Evolutionary conservation across 2,888 invertebrate genomes (phyloP).

Genomic region (Stegana nigrithorax): DNA sequence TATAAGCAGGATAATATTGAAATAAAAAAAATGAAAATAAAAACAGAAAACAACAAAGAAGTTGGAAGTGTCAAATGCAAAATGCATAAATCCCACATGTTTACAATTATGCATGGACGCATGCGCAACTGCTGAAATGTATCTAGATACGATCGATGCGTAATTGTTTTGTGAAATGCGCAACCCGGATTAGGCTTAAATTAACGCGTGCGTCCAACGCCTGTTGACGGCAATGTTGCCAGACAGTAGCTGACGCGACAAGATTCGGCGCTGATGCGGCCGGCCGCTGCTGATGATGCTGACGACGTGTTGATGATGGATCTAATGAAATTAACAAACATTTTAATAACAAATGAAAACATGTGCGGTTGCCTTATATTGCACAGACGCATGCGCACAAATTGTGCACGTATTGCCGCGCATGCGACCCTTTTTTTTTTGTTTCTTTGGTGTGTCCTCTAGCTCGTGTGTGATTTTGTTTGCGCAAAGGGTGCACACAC

Average conservation of each 20-base stretch:
- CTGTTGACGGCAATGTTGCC: slow-evolving; percentile 8
- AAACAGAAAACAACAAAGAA: slow-evolving; percentile 24
- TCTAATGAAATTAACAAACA: slow-evolving; percentile 64
- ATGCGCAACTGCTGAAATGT: slow-evolving; percentile 8
- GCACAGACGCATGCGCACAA: slow-evolving; percentile 37
- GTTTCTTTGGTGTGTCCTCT: too few species aligned
- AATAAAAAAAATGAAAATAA: too few species aligned
- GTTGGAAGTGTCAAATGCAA: slow-evolving; percentile 49
- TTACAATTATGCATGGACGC: slow-evolving; percentile 52
- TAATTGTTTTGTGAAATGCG: slow-evolving; percentile 12
- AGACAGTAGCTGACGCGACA: slow-evolving; percentile 12
- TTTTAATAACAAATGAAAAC: slow-evolving; percentile 67
- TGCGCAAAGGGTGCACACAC: slow-evolving; percentile 13
- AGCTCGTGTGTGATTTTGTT: too few species aligned
- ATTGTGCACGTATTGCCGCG: slow-evolving; percentile 28
- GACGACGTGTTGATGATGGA: slow-evolving; percentile 40
- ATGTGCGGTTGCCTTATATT: slow-evolving; percentile 61
- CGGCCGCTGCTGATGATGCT: slow-evolving; percentile 26
- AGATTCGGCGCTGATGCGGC: too few species aligned
- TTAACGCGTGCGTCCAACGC: slow-evolving; percentile 57
- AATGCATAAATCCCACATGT: slow-evolving; percentile 61
- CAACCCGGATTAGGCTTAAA: slow-evolving; percentile 66
- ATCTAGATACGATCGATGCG: background rate
- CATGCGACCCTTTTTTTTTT: slow-evolving; percentile 1
- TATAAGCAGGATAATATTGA: background rate